Base-by-base conservation (phyloP, 2,113 vertebrate genomes). In the Plestiodon gilberti region DNA sequence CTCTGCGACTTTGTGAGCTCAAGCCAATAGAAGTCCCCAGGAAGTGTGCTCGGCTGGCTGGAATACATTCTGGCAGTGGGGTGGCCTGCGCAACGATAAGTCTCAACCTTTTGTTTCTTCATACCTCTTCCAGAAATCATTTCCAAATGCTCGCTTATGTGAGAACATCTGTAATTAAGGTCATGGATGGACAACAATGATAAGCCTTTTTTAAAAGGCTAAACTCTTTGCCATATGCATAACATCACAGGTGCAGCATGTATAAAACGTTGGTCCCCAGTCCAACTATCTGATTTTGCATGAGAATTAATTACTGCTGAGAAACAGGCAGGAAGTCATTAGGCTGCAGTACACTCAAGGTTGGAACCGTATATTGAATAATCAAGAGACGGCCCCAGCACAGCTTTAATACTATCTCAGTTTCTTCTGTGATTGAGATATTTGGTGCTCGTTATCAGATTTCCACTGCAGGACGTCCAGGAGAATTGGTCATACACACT, bases 191-290 rank as follows among this genome's bases (percentile, higher is more conserved):
- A 88, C 80, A 79, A 67, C 5, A 40, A 78, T 78, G 52, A 86
- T 79, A 70, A 70, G 65, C 64, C 30, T 71, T 15, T 81, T 28
- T 8, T 62, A n/a, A 70, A 83, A 61, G 52, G 57, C 30, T 79
- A 73, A 55, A 64, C 33, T n/a, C 43, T 67, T 43, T 30, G 64
- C 91, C 59, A 90, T 65, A 23, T 0, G 1, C 87, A 86, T 87
- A 92, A 88, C 78, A 92, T 94, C 86, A 90, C 77, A 95, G 90
- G 90, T 23, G 90, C 55, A 89, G 55, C 33, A 2, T 67, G 6
- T 67, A n/a, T 20, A 89, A 89, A 57, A 85, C 6, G 2, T 20
- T 1, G 38, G 38, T 23, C 28, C 23, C 1, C 62, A 78, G 48
- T 2, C 79, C 52, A 84, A 40, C 28, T 73, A 61, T 80, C 81